Percentiles rank a stretch among this genome's conserved stretches.
These are phyloP conservation scores for Anorthoa munda DNA, from an alignment of 2,888 invertebrate genomes.

Conservation along the genomic window DNA sequence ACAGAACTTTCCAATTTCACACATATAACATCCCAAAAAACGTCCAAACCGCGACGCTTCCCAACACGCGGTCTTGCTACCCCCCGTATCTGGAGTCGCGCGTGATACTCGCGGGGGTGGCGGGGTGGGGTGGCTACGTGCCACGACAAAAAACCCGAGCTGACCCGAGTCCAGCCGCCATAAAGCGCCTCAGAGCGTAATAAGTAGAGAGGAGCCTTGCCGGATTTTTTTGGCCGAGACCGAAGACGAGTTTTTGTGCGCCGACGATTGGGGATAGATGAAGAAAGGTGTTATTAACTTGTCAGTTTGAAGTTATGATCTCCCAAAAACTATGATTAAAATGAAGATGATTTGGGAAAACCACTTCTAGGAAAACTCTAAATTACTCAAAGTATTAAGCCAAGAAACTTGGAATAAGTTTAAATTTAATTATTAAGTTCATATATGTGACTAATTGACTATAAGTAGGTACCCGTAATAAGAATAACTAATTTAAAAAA, in stretches of 20 bases:
- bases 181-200: constrained; percentile 85
- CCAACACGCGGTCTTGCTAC: constrained; percentile 66
- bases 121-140: constrained; percentile 77
- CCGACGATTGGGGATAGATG: not conserved
- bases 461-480: too few species aligned
- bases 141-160: constrained; percentile 86
- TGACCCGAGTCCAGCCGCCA: constrained; percentile 85
- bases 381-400: not conserved
- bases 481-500: too few species aligned
- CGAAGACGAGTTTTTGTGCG: constrained; percentile 46
- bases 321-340: not conserved
- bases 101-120: constrained; percentile 78
- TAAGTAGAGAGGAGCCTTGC: constrained; percentile 69
- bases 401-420: not conserved
- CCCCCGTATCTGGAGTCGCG: constrained; percentile 80
- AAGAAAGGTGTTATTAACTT: not conserved
- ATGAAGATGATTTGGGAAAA: not conserved
- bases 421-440: too few species aligned
- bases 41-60: constrained; percentile 49
- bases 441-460: too few species aligned
- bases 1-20: constrained; percentile 11
- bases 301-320: not conserved
- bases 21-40: constrained; percentile 11
- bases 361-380: not conserved
- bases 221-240: constrained; percentile 31